These are phyloP conservation scores for Passer montanus DNA, from an alignment of 2,113 vertebrate genomes.

Conservation along the genomic window DNA sequence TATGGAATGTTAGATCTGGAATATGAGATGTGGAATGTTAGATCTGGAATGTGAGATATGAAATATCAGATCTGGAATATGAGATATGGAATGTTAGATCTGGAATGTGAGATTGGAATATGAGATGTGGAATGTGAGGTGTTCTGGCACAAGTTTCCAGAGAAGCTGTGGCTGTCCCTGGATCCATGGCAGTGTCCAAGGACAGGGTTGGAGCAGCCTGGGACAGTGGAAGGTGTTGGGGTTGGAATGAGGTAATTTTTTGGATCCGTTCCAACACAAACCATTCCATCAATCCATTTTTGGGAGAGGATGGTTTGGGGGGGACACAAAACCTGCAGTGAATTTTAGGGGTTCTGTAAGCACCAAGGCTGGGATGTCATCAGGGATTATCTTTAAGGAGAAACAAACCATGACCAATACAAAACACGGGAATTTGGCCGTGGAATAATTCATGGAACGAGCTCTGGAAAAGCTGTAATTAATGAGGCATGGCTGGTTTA, in stretches of 20 bases:
- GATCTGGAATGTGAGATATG: rapidly evolving
- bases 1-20: rapidly evolving
- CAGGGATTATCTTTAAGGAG: neutral
- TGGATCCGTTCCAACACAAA: neutral
- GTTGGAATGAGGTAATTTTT: neutral
- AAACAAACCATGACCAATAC: neutral
- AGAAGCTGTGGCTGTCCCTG: neutral
- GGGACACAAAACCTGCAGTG: neutral
- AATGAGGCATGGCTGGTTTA: neutral
- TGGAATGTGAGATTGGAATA: neutral
- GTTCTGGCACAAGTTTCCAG: neutral
- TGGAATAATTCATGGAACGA: neutral
- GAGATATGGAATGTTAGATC: neutral
- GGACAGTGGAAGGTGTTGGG: rapidly evolving
- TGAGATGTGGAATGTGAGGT: neutral
- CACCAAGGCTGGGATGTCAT: neutral
- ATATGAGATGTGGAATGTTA: rapidly evolving
- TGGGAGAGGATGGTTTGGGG: neutral
- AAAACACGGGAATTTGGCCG: neutral
- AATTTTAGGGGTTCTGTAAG: neutral
- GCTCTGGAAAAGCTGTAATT: neutral
- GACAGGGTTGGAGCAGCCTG: neutral
- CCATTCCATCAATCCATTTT: neutral
- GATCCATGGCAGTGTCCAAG: neutral
- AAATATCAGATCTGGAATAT: too few species aligned